Evolutionary conservation across 2,113 vertebrate genomes (phyloP), one percentile per base, ranked within the genome.

Genomic region (Lophochroa leadbeateri): DNA sequence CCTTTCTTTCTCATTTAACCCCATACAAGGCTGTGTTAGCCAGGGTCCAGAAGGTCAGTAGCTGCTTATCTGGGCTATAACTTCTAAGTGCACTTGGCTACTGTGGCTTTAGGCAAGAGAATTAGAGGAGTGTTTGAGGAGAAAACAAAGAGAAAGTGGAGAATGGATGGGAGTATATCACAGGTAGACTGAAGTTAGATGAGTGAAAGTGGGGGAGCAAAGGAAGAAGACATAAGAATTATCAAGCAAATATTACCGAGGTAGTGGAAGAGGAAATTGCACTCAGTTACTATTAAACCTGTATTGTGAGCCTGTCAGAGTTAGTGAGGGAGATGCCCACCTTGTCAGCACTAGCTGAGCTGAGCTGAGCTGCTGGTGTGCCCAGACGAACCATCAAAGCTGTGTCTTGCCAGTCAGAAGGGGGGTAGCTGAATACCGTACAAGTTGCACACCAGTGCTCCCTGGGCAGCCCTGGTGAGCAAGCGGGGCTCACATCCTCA

Each of bases 161-260:
- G 67, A 84, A 76, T 67, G 77, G 49, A n/a, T 81, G 17, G 25
- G 39, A 60, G 37, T 53, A 18, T 53, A 21, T 63, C 69, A 46
- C 23, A 61, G 37, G 17, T 23, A 50, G 64, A 61, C 43, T 64
- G 78, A 63, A 71, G 68, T 84, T 85, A 64, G 49, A 24, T 64
- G 64, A 31, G 16, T 81, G 19, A 47, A 94, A 84, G 29, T 64
- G 17, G 15, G 47, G 52, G 31, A 63, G n/a, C 53, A 86, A 86
- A 60, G 6, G 37, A 78, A 72, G 13, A 83, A 74, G 53, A 15
- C 17, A 12, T 9, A 10, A 71, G 7, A 46, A 29, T 84, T 74
- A 82, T 67, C 33, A 46, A 86, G 55, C 28, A 89, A 63, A 53
- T 89, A 63, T n/a, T 84, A 81, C 44, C 44, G 37, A 86, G 44